Base-by-base conservation (phyloP, 1,140 invertebrate species). In the Pachypeltis micranthus region DNA sequence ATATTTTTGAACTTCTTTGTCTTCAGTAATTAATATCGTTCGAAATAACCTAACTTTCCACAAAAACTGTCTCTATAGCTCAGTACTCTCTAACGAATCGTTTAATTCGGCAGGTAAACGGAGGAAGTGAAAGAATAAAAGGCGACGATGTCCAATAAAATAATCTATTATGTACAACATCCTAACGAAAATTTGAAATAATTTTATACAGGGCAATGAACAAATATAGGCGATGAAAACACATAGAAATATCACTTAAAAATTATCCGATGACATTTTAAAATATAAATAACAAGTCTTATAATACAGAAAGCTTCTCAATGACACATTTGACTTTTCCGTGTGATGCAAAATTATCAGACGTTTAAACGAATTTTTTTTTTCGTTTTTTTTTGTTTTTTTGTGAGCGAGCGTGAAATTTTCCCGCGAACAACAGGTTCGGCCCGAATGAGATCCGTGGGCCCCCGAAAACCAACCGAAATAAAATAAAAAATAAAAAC, bases 221-320 rank as follows among this genome's bases (percentile, higher is more conserved):
- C 26, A 57, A 57, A 59, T 19, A 29, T 34, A 63, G 21, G 51
- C 47, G 26, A 63, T 63, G 51, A 55, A 63, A 63, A 63, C 56
- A 63, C 61, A 55, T 56, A 63, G 56, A 55, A 63, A 29, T 54
- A 54, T 27, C 28, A 61, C 47, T 23, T 23, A 27, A 63, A 31
- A 63, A 28, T 14, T 56, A 28, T 19, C 26, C 24, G n/a, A n/a
- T n/a, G n/a, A n/a, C n/a, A n/a, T n/a, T n/a, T n/a, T 44, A 19
- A 25, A 10, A 63, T 56, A 63, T 63, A 63, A 63, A 63, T 63
- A 63, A 54, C 61, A 63, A 63, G 61, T 63, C 61, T 63, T 63
- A 63, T 63, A 14, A 25, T 63, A 63, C 61, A 63, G 28, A 63
- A 63, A 56, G 57, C 57, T 59, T 57, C 24, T 31, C 21, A n/a